phyloP scores from a whole-genome alignment of 2,888 invertebrate species.

The Trypoxylon attenuatum region DNA sequence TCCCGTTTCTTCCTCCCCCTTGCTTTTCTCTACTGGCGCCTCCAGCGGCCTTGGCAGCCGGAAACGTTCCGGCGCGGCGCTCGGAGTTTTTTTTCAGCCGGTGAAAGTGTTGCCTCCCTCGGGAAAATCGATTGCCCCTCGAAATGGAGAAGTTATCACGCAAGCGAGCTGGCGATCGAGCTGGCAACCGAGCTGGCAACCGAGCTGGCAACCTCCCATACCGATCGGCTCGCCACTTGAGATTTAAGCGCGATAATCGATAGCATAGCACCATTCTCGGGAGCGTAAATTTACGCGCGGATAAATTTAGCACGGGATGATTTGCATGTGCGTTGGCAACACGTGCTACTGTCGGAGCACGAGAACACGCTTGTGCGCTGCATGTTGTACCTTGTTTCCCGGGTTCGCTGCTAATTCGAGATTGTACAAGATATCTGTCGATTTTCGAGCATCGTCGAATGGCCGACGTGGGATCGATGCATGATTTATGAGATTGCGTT shows the following conservation, averaged over 20 bases:
- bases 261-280: slow-evolving; percentile 20
- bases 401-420: too few relatives aligned
- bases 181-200: too few relatives aligned
- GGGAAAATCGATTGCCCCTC: slow-evolving; percentile 33
- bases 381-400: slow-evolving; percentile 3
- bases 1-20: slow-evolving; percentile 1
- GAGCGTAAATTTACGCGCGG: slow-evolving; percentile 39
- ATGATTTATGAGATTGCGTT: background rate
- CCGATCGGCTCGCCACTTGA: slow-evolving; percentile 36
- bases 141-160: slow-evolving; percentile 38
- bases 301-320: slow-evolving; percentile 34
- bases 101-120: slow-evolving; percentile 47
- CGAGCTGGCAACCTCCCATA: too few relatives aligned
- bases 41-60: slow-evolving; percentile 2
- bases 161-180: too few relatives aligned
- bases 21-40: background rate
- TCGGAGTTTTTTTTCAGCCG: slow-evolving; percentile 17
- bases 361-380: slow-evolving; percentile 8
- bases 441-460: too few relatives aligned
- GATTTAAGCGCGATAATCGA: slow-evolving; percentile 42
- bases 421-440: too few relatives aligned
- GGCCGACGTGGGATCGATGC: too few relatives aligned
- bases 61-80: background rate
- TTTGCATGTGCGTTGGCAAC: slow-evolving; percentile 34
- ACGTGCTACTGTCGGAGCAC: slow-evolving; percentile 3